phyloP scores from a whole-genome alignment of 2,113 vertebrate genomes.

The Mugil cephalus region DNA sequence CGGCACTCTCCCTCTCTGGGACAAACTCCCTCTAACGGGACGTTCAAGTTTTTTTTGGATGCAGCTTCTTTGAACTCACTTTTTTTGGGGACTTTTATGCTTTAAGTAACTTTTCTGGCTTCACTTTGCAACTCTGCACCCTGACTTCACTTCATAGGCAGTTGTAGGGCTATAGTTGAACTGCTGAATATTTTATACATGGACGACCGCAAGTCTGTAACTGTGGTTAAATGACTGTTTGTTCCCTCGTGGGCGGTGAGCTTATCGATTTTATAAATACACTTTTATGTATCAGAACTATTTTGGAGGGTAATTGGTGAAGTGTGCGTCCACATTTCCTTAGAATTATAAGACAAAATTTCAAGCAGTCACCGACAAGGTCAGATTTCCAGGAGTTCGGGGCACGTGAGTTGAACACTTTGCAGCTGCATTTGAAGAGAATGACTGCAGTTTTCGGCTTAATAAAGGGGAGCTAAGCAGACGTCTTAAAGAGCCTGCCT shows the following conservation, averaged over 20 bases:
- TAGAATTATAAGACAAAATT: not conserved
- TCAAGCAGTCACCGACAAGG: not conserved
- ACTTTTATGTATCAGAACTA: not conserved
- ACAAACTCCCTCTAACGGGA: constrained; percentile 14
- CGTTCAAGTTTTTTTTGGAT: constrained; percentile 34
- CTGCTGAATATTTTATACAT: constrained; percentile 73
- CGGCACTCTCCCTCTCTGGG: constrained; percentile 4
- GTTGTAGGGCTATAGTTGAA: constrained; percentile 27
- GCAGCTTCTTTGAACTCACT: constrained; percentile 19
- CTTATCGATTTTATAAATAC: constrained; percentile 54
- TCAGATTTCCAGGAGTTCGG: not conserved
- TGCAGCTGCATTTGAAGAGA: constrained; percentile 14
- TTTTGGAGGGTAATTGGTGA: constrained; percentile 6
- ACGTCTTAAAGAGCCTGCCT: constrained; percentile 22
- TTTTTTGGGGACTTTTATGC: constrained; percentile 24
- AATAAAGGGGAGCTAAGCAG: constrained; percentile 1
- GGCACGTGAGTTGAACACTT: not conserved
- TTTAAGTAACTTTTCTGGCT: constrained; percentile 22
- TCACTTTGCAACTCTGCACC: constrained; percentile 7
- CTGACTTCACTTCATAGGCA: constrained; percentile 4
- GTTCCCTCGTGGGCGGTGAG: constrained; percentile 23
- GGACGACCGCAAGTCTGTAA: constrained; percentile 65
- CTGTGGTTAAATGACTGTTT: constrained; percentile 57
- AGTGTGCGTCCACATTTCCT: not conserved
- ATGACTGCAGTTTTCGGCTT: constrained; percentile 16